These are phyloP conservation scores for Sinodicranocentrus sp. DNA, from an alignment of 2,888 invertebrate genomes.

Conservation along the genomic window DNA sequence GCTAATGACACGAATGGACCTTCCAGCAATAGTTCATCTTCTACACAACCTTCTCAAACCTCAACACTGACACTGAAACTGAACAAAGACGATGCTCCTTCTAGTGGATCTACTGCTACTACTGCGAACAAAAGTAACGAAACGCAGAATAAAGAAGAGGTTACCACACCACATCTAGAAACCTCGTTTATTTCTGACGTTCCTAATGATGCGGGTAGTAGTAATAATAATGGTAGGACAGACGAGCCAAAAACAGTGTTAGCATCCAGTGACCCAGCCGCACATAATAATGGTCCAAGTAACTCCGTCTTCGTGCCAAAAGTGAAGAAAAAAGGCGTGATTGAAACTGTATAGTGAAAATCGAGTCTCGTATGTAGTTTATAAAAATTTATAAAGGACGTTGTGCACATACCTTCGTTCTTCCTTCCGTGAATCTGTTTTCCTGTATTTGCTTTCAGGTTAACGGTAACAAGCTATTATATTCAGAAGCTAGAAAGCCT, in stretches of 20 bases:
- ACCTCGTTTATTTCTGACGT: conserved; percentile 72
- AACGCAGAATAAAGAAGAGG: conserved; percentile 54
- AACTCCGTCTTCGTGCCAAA: conserved; percentile 65
- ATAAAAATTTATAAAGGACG: too few species aligned
- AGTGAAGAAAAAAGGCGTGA: conserved; percentile 71
- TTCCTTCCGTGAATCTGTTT: conserved; percentile 5
- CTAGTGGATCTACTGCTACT: not conserved
- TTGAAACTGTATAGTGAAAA: conserved; percentile 71
- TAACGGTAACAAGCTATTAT: too few species aligned
- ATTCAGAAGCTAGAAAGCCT: too few species aligned
- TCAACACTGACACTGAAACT: conserved; percentile 38
- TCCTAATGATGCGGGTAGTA: conserved; percentile 28
- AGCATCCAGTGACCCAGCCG: not conserved
- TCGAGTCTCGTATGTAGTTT: too few species aligned
- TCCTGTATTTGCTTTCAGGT: not conserved
- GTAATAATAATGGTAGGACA: conserved; percentile 29
- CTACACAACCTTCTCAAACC: conserved; percentile 1
- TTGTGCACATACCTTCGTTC: too few species aligned
- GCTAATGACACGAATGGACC: conserved; percentile 33
- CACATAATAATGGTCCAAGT: conserved; percentile 47
- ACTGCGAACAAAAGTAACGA: not conserved
- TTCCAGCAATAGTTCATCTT: conserved; percentile 49
- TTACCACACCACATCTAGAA: conserved; percentile 73
- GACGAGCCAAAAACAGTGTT: conserved; percentile 22
- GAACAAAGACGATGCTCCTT: not conserved